Evolutionary conservation across 2,888 invertebrate species (phyloP).

Genomic region (Agriotes lineatus): DNA sequence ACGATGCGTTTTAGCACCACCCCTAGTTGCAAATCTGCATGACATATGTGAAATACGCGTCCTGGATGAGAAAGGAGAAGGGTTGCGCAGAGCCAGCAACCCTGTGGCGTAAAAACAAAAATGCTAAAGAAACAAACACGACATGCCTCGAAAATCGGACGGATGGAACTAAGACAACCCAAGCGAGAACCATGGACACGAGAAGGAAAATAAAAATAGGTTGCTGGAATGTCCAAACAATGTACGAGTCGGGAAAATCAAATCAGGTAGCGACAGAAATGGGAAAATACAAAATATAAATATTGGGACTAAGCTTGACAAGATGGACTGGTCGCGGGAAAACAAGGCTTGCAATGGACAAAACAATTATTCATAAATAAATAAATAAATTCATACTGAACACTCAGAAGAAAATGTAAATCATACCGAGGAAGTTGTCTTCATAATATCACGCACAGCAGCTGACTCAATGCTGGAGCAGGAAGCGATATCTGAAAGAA

Average conservation of each 20-base stretch:
- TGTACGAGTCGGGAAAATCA: not conserved
- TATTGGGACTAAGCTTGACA: not conserved
- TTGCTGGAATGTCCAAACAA: not conserved
- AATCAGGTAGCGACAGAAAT: not conserved
- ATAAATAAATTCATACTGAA: too few relatives aligned
- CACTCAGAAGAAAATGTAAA: too few relatives aligned
- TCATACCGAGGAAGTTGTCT: not conserved
- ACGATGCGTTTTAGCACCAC: too few relatives aligned
- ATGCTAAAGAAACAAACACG: too few relatives aligned
- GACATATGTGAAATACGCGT: too few relatives aligned
- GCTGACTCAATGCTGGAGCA: not conserved
- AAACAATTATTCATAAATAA: too few relatives aligned
- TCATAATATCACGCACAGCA: not conserved
- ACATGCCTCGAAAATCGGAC: too few relatives aligned
- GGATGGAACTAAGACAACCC: too few relatives aligned
- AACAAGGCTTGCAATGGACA: not conserved
- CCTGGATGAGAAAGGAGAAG: too few relatives aligned
- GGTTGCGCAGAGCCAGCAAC: too few relatives aligned
- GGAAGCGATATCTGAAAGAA: not conserved
- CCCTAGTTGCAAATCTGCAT: too few relatives aligned
- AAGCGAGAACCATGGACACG: conserved; percentile 5
- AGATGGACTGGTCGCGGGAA: not conserved
- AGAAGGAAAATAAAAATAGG: not conserved
- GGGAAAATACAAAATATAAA: not conserved
- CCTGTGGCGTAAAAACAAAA: too few relatives aligned